Base-by-base conservation (phyloP, 2,888 invertebrate genomes). In the Trichogramma dendrolimi region DNA sequence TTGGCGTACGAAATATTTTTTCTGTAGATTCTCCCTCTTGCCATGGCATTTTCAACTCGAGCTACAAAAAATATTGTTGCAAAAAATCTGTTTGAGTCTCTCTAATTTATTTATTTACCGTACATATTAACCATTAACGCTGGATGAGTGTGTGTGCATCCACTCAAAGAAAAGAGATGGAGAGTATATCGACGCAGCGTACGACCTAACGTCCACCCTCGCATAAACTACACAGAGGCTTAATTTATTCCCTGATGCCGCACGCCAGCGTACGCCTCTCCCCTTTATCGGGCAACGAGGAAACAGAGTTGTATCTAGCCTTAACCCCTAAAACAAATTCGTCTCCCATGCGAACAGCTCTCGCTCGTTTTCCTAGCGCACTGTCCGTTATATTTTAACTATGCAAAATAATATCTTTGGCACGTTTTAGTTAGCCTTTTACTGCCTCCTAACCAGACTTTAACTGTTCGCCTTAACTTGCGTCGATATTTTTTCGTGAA, bases 371-470 rank as follows among this genome's bases (percentile, higher is more conserved):
- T 72, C 69, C 66, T 59, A 73, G 73, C 71, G 71, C 69, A 27
- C 27, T 27, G 27, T 27, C 27, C 27, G 27, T 27, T 27, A 27
- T 27, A 27, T 27, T 27, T 27, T 27, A 27, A 27, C 27, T 27
- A 71, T 73, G 73, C 71, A 72, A 72, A 74, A 73, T 74, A 74
- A 74, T 74, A 73, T 71, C 69, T 68, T 66, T 57, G 61, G 62
- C 67, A 67, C 59, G 51, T 57, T 63, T 63, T 7, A 4, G 42
- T 39, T 55, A 27, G 55, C 39, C 43, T 53, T 55, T 59, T 55
- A n/a, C 27, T 42, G n/a, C 6, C 38, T n/a, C 40, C 41, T 6
- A 14, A 47, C 47, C 10, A 44, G 27, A 27, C 27, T 27, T 27
- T 27, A 27, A 27, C 27, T 27, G 27, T 27, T 27, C 27, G 27